Evolutionary conservation across 2,888 invertebrate genomes (phyloP).

Genomic region (Dexiosoma caninum): DNA sequence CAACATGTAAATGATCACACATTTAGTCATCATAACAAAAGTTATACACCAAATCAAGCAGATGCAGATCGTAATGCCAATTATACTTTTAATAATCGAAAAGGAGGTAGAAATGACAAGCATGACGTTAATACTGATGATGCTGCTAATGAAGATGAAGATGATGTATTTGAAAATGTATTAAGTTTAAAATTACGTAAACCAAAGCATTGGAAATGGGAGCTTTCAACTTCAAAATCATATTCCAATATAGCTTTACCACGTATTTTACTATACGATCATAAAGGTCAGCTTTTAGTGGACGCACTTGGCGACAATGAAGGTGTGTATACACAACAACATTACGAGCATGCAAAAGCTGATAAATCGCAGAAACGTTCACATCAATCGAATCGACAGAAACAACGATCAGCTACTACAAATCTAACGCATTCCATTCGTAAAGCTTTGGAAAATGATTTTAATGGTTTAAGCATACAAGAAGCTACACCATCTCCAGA

Average conservation of each 20-base stretch:
- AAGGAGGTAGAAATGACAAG: slow-evolving; percentile 5
- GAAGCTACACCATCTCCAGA: slow-evolving; percentile 68
- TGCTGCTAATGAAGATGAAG: slow-evolving; percentile 73
- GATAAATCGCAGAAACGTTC: slow-evolving; percentile 30
- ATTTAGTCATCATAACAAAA: slow-evolving; percentile 40
- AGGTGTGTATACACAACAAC: slow-evolving; percentile 66
- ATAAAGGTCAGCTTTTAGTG: slow-evolving; percentile 78
- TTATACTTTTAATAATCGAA: slow-evolving; percentile 15
- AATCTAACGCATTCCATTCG: slow-evolving; percentile 66
- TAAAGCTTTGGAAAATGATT: slow-evolving; percentile 67
- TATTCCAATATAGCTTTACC: slow-evolving; percentile 80
- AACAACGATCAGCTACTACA: slow-evolving; percentile 66
- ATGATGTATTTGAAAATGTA: slow-evolving; percentile 75
- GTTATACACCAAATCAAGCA: slow-evolving; percentile 11
- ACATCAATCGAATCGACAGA: slow-evolving; percentile 1
- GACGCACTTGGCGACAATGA: slow-evolving; percentile 75
- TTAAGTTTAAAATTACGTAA: slow-evolving; percentile 80
- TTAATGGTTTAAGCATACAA: slow-evolving; percentile 69
- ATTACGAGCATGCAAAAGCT: slow-evolving; percentile 6
- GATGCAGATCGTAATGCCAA: slow-evolving; percentile 12
- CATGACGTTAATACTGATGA: slow-evolving; percentile 44
- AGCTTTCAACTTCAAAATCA: slow-evolving; percentile 80
- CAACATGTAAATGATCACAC: slow-evolving; percentile 10
- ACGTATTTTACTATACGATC: slow-evolving; percentile 79
- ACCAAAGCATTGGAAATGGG: slow-evolving; percentile 81